Evolutionary conservation across 64 coral and sea anemone genomes (phyloP).

Genomic region (Porites lutea): DNA sequence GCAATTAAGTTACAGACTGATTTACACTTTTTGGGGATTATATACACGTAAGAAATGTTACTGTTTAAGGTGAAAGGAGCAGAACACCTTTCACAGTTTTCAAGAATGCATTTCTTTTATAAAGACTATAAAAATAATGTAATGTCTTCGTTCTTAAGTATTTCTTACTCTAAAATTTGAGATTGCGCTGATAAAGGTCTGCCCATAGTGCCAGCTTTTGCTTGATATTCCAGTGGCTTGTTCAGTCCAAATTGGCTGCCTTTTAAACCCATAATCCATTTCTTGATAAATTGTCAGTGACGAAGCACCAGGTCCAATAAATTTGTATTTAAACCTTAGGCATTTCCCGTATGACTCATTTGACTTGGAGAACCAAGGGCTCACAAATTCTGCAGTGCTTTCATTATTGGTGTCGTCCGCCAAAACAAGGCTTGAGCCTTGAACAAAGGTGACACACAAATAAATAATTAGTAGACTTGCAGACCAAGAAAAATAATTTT

Average conservation of each 20-base stretch:
- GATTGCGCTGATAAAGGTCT: slow-evolving; percentile 29
- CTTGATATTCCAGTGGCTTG: neutral
- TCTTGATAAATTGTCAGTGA: slow-evolving; percentile 62
- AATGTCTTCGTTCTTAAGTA: neutral
- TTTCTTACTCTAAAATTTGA: slow-evolving; percentile 46
- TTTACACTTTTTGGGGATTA: too few relatives aligned
- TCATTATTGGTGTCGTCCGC: neutral
- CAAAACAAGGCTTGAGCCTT: neutral
- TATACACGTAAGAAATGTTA: too few relatives aligned
- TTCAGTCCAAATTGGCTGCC: slow-evolving; percentile 52
- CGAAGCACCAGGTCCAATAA: slow-evolving; percentile 29
- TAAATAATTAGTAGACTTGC: neutral
- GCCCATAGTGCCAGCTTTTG: slow-evolving; percentile 49
- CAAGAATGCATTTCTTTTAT: too few relatives aligned
- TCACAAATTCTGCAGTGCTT: neutral
- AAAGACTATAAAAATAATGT: too few relatives aligned
- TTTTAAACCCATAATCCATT: slow-evolving; percentile 24
- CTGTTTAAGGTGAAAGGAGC: too few relatives aligned
- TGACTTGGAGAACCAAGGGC: slow-evolving; percentile 43
- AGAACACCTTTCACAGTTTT: too few relatives aligned
- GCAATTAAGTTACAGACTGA: too few relatives aligned
- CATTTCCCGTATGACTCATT: slow-evolving; percentile 44
- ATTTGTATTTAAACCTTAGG: slow-evolving; percentile 60
- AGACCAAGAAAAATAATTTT: too few relatives aligned
- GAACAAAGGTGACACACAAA: neutral